These are phyloP conservation scores for Smittia aterrima DNA, from an alignment of 2,888 invertebrate species.

Conservation along the genomic window DNA sequence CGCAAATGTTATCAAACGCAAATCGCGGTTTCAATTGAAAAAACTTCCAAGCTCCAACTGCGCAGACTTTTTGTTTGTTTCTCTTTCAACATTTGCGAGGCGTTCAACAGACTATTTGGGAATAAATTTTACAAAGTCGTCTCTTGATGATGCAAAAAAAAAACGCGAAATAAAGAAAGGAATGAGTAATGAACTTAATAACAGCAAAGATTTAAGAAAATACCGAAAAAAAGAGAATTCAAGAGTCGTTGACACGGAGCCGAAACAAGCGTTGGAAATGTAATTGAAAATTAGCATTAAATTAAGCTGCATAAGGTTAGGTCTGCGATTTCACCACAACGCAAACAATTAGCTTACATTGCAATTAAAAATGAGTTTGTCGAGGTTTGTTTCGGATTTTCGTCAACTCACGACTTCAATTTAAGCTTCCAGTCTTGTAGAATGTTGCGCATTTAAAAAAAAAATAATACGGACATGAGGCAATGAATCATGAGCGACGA, in stretches of 20 bases:
- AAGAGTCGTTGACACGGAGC: not conserved
- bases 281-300: slow-evolving; percentile 6
- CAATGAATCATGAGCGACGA: not conserved
- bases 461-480: not conserved
- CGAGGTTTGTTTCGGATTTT: not conserved
- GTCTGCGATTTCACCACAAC: not conserved
- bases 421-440: not conserved
- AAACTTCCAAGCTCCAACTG: too few species aligned
- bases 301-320: not conserved
- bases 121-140: too few species aligned
- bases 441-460: not conserved
- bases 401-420: not conserved
- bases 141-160: too few species aligned
- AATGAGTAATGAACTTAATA: too few species aligned
- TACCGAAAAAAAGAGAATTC: too few species aligned
- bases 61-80: too few species aligned
- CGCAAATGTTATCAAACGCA: too few species aligned
- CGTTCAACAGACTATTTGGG: too few species aligned
- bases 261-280: not conserved
- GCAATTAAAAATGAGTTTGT: not conserved
- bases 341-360: not conserved
- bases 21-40: too few species aligned
- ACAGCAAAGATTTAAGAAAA: too few species aligned
- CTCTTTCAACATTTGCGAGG: too few species aligned
- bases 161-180: too few species aligned